phyloP scores from a whole-genome alignment of 2,113 vertebrate species.

The Corythaeola cristata region DNA sequence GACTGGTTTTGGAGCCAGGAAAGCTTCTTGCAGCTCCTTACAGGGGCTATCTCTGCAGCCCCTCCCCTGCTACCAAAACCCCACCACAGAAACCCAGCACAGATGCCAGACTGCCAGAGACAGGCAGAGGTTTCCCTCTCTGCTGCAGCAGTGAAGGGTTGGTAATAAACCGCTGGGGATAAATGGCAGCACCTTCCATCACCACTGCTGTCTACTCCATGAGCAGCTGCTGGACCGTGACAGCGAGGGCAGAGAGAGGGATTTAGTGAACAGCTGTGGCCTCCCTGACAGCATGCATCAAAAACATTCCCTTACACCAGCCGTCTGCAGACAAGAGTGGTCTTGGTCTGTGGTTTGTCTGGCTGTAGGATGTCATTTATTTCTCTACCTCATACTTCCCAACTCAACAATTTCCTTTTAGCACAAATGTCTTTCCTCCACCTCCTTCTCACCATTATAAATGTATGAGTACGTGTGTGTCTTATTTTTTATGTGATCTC shows the following conservation, averaged over 20 bases:
- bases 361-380: background rate
- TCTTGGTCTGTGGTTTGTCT: background rate
- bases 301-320: background rate
- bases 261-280: background rate
- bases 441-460: background rate
- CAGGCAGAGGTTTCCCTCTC: background rate
- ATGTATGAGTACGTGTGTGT: background rate
- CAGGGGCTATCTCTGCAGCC: no score
- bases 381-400: background rate
- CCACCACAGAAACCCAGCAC: no score
- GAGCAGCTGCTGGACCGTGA: background rate
- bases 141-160: background rate
- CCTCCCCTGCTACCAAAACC: no score
- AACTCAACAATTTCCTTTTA: background rate
- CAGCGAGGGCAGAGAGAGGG: background rate
- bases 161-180: background rate
- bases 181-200: slow-evolving; percentile 7
- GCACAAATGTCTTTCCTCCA: background rate
- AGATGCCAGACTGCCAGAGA: background rate
- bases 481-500: background rate
- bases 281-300: background rate
- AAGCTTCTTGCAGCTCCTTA: no score
- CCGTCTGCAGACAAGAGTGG: background rate
- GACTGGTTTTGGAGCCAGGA: no score
- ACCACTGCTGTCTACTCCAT: background rate